Evolutionary conservation across 2,113 vertebrate species (phyloP).

Genomic region (Etheostoma spectabile): DNA sequence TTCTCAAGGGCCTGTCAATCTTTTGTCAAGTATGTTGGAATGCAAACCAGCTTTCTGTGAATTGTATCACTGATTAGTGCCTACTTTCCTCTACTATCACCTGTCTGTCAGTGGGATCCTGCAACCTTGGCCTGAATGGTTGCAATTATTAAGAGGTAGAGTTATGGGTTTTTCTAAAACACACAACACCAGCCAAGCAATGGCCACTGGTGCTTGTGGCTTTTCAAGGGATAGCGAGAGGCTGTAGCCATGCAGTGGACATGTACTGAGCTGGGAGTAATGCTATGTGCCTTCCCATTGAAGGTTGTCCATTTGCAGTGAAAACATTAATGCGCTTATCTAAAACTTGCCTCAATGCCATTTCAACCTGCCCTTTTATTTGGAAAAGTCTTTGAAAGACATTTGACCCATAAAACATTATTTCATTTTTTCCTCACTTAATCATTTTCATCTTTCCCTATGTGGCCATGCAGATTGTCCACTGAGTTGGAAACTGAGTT

Average conservation of each 20-base stretch:
- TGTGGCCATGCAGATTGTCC: slow-evolving; percentile 25
- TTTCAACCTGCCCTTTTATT: slow-evolving; percentile 35
- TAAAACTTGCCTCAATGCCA: slow-evolving; percentile 35
- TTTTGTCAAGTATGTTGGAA: slow-evolving; percentile 46
- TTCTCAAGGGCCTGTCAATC: slow-evolving; percentile 67
- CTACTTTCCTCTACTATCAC: slow-evolving; percentile 31
- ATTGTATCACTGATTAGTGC: slow-evolving; percentile 62
- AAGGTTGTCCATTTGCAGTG: slow-evolving; percentile 37
- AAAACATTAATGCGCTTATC: slow-evolving; percentile 31
- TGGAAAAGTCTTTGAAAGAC: slow-evolving; percentile 40
- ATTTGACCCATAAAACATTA: slow-evolving; percentile 61
- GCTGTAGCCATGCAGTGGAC: background rate
- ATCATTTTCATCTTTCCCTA: slow-evolving; percentile 45
- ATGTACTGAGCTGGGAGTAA: slow-evolving; percentile 6
- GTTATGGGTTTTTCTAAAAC: slow-evolving; percentile 12
- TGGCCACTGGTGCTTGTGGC: background rate
- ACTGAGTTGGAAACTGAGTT: slow-evolving; percentile 28
- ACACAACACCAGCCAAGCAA: slow-evolving; percentile 21
- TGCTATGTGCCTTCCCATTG: slow-evolving; percentile 48
- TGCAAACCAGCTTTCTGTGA: slow-evolving; percentile 55
- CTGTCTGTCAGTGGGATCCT: slow-evolving; percentile 28
- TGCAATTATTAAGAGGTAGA: slow-evolving; percentile 23
- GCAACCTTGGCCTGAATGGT: slow-evolving; percentile 29
- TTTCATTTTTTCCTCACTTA: slow-evolving; percentile 31
- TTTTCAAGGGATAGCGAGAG: slow-evolving; percentile 18